phyloP scores from a whole-genome alignment of 2,888 invertebrate genomes.

The Hydraecia micacea region DNA sequence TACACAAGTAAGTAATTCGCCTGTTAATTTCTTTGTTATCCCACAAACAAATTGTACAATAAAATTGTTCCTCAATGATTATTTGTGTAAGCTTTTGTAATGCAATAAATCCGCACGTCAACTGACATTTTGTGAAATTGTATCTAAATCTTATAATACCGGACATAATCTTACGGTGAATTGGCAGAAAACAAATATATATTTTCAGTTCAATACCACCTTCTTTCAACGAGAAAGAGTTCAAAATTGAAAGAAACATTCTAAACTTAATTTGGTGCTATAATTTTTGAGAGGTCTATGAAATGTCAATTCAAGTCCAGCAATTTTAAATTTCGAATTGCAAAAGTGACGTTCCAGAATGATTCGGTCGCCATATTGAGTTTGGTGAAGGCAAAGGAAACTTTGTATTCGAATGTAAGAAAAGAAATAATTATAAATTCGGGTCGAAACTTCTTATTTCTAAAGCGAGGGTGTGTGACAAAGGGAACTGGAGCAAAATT shows the following conservation, averaged over 20 bases:
- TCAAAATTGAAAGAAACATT: slow-evolving; percentile 33
- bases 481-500: slow-evolving; percentile 76
- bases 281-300: slow-evolving; percentile 48
- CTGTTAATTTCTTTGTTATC: slow-evolving; percentile 2
- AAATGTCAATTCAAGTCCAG: slow-evolving; percentile 53
- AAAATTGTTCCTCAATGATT: slow-evolving; percentile 33
- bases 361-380: slow-evolving; percentile 18
- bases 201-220: background rate
- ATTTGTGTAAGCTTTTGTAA: slow-evolving; percentile 48
- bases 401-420: slow-evolving; percentile 50
- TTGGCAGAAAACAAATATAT: slow-evolving; percentile 23
- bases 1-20: background rate
- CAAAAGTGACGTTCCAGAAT: background rate
- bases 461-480: slow-evolving; percentile 68
- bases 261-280: background rate
- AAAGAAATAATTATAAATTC: slow-evolving; percentile 57
- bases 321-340: slow-evolving; percentile 44
- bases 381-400: slow-evolving; percentile 51
- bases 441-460: slow-evolving; percentile 58
- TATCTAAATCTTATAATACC: slow-evolving; percentile 53
- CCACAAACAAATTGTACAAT: slow-evolving; percentile 29
- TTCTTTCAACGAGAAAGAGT: background rate
- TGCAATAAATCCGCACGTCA: slow-evolving; percentile 66
- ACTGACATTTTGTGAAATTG: slow-evolving; percentile 48
- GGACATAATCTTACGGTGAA: slow-evolving; percentile 52